phyloP scores from a whole-genome alignment of 2,888 invertebrate genomes.

The Polydrusus pterygomalis region DNA sequence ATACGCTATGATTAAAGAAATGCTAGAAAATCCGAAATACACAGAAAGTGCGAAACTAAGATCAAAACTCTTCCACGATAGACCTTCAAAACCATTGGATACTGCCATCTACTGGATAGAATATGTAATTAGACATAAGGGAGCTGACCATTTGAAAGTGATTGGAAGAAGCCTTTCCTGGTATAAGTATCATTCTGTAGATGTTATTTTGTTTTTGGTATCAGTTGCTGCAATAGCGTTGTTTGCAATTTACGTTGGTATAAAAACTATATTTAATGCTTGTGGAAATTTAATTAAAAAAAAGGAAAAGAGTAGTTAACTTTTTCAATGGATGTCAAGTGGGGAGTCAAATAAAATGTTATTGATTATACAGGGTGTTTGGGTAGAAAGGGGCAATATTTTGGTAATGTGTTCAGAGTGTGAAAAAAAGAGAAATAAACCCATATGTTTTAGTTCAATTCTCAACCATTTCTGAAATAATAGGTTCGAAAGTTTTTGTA shows the following conservation, averaged over 20 bases:
- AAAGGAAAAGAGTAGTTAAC: background rate
- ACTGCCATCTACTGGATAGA: constrained; percentile 47
- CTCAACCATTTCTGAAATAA: too few relatives aligned
- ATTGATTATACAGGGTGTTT: too few relatives aligned
- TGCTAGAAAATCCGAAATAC: constrained; percentile 29
- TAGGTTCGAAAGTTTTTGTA: too few relatives aligned
- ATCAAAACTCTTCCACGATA: constrained; percentile 33
- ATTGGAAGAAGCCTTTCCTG: background rate
- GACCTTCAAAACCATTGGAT: constrained; percentile 42
- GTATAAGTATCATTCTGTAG: background rate
- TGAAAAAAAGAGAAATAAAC: too few relatives aligned
- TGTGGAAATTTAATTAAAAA: background rate
- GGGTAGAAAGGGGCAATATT: too few relatives aligned
- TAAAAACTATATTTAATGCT: background rate
- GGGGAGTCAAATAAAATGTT: too few relatives aligned
- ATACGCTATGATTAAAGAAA: constrained; percentile 3
- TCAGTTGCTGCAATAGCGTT: background rate
- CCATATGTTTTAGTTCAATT: too few relatives aligned
- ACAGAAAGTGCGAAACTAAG: constrained; percentile 22
- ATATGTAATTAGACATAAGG: constrained; percentile 38
- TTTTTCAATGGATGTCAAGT: too few relatives aligned
- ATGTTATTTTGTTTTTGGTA: background rate
- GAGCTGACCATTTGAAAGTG: constrained; percentile 36
- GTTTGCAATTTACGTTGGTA: background rate
- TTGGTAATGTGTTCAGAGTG: too few relatives aligned